phyloP scores from a whole-genome alignment of 2,113 vertebrate genomes.

The Dendrocopos noguchii region DNA sequence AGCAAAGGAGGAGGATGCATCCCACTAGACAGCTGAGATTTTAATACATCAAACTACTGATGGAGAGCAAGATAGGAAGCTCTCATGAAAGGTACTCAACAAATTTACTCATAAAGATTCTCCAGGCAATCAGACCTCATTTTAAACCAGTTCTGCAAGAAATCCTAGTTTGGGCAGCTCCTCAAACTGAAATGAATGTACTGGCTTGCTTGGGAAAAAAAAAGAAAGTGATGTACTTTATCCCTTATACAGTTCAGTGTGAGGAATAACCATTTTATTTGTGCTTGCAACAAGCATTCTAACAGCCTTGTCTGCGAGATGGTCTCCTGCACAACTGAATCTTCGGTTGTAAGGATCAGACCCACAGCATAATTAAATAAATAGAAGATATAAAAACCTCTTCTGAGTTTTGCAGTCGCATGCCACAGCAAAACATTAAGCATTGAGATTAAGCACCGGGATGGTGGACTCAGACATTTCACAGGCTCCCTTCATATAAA shows the following conservation, averaged over 20 bases:
- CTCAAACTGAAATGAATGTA: neutral
- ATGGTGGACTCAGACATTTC: neutral
- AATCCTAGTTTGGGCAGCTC: constrained; percentile 26
- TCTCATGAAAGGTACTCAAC: neutral
- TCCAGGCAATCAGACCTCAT: constrained; percentile 11
- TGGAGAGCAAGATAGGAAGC: neutral
- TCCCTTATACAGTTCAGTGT: neutral
- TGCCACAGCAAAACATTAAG: neutral
- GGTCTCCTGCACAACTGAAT: neutral
- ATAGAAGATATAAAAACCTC: neutral
- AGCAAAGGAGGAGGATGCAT: neutral
- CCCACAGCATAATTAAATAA: neutral
- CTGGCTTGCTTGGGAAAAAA: neutral
- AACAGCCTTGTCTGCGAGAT: accelerated
- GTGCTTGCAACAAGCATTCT: neutral
- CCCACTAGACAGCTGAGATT: neutral
- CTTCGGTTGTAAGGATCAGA: neutral
- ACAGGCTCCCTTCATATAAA: neutral
- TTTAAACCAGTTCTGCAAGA: constrained; percentile 61
- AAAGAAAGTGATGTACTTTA: neutral
- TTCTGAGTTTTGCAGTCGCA: neutral
- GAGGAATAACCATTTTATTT: neutral
- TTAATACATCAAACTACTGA: neutral
- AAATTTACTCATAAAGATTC: constrained; percentile 30
- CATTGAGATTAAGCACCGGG: neutral